phyloP scores from a whole-genome alignment of 1,140 invertebrate genomes.

The Apis laboriosa region DNA sequence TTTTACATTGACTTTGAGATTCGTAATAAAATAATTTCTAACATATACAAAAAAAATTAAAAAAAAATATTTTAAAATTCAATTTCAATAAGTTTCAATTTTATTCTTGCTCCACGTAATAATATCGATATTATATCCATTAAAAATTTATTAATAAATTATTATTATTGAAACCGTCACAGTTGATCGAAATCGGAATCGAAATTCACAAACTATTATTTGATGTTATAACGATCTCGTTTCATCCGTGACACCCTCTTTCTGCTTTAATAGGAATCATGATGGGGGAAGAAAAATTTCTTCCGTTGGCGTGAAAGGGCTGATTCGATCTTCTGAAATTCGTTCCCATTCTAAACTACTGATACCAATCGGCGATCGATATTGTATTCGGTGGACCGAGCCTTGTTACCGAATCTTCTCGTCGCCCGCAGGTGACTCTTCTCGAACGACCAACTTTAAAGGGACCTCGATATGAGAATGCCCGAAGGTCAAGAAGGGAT shows the following conservation, averaged over 20 bases:
- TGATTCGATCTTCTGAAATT: constrained; percentile 19
- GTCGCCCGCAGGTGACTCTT: constrained; percentile 26
- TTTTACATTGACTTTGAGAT: no score
- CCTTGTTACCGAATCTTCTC: constrained; percentile 21
- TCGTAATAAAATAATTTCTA: no score
- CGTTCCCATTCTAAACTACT: background rate
- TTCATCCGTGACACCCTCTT: background rate
- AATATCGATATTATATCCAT: background rate
- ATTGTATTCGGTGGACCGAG: background rate
- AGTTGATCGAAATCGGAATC: background rate
- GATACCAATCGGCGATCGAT: constrained; percentile 1
- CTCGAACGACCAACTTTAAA: constrained; percentile 33
- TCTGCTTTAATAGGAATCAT: background rate
- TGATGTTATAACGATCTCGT: background rate
- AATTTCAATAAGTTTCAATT: no score
- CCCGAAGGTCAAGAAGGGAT: constrained; percentile 33
- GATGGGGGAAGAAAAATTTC: background rate
- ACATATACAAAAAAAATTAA: no score
- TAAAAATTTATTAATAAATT: background rate
- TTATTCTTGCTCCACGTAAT: background rate
- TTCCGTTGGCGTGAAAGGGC: background rate
- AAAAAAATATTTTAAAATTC: no score
- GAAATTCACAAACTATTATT: background rate
- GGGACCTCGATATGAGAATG: constrained; percentile 20
- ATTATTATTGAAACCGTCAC: no score